Base-by-base conservation (phyloP, 2,888 invertebrate species). In the Pogonocherus hispidulus region DNA sequence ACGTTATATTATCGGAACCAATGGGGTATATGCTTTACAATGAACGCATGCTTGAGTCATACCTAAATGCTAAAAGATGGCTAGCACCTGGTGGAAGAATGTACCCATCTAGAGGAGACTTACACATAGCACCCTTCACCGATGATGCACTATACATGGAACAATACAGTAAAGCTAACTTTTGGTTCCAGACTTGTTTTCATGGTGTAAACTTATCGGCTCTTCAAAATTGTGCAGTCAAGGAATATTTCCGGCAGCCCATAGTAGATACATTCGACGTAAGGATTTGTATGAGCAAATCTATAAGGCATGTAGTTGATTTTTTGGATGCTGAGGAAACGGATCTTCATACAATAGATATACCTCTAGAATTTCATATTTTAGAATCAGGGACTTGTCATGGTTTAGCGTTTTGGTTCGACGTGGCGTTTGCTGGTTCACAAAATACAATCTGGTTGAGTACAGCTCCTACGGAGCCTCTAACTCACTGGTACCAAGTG, bases 21-120 rank as follows among this genome's bases (percentile, higher is more conserved):
- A 99, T 99, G 99, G 99, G 99, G n/a, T 99, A 99, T 85, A 99
- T 99, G 99, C 87, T 99, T 65, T 98, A 98, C 86, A 99, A 99
- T 87, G 99, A 99, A 86, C 90, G 99, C 72, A 99, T 99, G 99
- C 88, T 99, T 77, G 99, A 99, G 87, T 98, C 98, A 0, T 99
- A 97, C 87, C 88, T 99, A 70, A 99, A 99, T 88, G 98, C 99
- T 2, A 97, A 99, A 83, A 99, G 99, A 85, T 99, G 98, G 97
- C 88, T 99, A 41, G 93, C 93, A 85, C 94, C 95, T 19, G 90
- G 89, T 66, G 98, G 98, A 63, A 95, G 95, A 87, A 99, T 99
- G 99, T 99, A 95, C 86, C 99, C 99, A 1, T 94, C 97, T 0
- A 91, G 96, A 84, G 99, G 98, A 60, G 98, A 99, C 86, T 88